Percentiles rank a stretch among this genome's conserved stretches.
phyloP scores from a whole-genome alignment of 2,797 vertebrate species.

The Hippoglossus hippoglossus region DNA sequence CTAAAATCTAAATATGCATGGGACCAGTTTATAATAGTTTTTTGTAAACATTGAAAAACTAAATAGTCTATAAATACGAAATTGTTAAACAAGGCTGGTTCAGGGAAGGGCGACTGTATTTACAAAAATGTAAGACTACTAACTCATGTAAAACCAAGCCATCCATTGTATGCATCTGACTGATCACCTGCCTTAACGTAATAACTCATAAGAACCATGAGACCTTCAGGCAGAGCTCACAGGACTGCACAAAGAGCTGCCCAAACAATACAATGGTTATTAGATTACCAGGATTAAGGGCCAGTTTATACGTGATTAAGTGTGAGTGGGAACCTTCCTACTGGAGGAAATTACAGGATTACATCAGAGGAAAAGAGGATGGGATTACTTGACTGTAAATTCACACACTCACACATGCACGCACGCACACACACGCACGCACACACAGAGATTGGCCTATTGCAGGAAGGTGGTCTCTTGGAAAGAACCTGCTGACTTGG shows the following conservation, averaged over 20 bases:
- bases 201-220: conserved; percentile 16
- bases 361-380: conserved; percentile 38
- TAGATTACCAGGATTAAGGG: conserved; percentile 65
- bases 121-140: not conserved
- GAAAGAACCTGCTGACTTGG: conserved; percentile 7
- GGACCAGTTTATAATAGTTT: not conserved
- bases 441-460: not conserved
- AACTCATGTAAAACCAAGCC: not conserved
- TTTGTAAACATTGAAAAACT: too few species aligned
- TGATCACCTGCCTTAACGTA: not conserved
- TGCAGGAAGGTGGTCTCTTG: conserved; percentile 3
- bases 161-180: not conserved
- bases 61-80: too few species aligned
- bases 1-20: not conserved
- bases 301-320: conserved; percentile 64
- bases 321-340: conserved; percentile 38
- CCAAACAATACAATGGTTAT: conserved; percentile 50
- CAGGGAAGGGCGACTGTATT: too few species aligned
- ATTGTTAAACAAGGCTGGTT: not conserved
- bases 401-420: not conserved
- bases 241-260: conserved; percentile 19
- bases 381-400: conserved; percentile 35
- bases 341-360: conserved; percentile 68
- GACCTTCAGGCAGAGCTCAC: not conserved
- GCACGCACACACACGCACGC: not conserved